phyloP scores from a whole-genome alignment of 2,888 invertebrate genomes.

The Lomographa bimaculata region DNA sequence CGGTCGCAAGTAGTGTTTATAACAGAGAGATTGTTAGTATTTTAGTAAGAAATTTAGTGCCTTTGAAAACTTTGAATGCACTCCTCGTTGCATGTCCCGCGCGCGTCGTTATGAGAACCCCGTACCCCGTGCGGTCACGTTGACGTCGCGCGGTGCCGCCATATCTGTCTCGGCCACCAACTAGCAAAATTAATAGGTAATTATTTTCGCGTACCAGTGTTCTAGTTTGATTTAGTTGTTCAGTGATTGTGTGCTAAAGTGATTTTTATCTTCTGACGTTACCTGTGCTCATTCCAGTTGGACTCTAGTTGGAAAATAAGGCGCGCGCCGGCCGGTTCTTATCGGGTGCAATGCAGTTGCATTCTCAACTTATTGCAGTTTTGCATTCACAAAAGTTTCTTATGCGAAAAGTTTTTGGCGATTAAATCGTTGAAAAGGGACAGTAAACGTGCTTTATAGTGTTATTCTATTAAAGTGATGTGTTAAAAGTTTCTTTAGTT shows the following conservation, averaged over 20 bases:
- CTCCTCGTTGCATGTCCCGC: constrained; percentile 87
- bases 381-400: constrained; percentile 78
- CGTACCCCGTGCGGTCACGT: constrained; percentile 87
- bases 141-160: constrained; percentile 87
- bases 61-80: constrained; percentile 82
- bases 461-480: constrained; percentile 70
- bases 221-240: constrained; percentile 56
- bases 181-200: constrained; percentile 85
- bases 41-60: constrained; percentile 65
- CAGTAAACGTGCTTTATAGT: constrained; percentile 69
- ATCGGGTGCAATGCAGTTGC: constrained; percentile 83
- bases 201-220: constrained; percentile 79
- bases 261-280: constrained; percentile 57
- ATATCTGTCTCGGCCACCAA: constrained; percentile 86
- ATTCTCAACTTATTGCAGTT: constrained; percentile 84
- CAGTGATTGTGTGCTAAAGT: constrained; percentile 72
- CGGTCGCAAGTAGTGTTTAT: constrained; percentile 65
- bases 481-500: constrained; percentile 65
- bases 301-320: constrained; percentile 77
- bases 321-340: constrained; percentile 83
- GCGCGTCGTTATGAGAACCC: constrained; percentile 92
- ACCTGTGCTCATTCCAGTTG: constrained; percentile 65
- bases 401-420: constrained; percentile 79
- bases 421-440: constrained; percentile 55
- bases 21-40: constrained; percentile 70